phyloP scores from a whole-genome alignment of 2,888 invertebrate genomes.

The Thyatira batis region DNA sequence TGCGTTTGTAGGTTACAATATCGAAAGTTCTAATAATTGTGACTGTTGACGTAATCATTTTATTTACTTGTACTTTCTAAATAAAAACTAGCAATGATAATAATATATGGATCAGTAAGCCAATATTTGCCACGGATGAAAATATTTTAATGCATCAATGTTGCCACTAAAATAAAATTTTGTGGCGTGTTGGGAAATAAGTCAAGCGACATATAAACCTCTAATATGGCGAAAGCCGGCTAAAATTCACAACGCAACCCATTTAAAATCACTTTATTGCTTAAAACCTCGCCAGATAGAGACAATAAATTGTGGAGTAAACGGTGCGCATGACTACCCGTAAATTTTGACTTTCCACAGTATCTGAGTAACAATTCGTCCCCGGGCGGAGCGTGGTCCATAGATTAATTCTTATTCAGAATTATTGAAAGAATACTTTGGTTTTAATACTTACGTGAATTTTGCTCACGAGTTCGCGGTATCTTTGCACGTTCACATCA shows the following conservation, averaged over 20 bases:
- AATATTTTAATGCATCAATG: too few relatives aligned
- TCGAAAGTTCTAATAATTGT: not conserved
- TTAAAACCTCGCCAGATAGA: slow-evolving; percentile 34
- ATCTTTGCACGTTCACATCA: slow-evolving; percentile 27
- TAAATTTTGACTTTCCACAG: slow-evolving; percentile 63
- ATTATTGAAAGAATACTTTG: slow-evolving; percentile 50
- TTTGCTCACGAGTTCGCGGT: slow-evolving; percentile 27
- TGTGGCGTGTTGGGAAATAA: not conserved
- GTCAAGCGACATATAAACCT: not conserved
- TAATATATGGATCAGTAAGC: too few relatives aligned
- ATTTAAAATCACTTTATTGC: slow-evolving; percentile 59
- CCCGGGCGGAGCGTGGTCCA: slow-evolving; percentile 60
- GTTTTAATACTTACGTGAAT: slow-evolving; percentile 40
- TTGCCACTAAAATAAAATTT: too few relatives aligned
- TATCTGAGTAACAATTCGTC: slow-evolving; percentile 47
- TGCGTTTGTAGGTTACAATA: not conserved
- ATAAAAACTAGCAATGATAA: too few relatives aligned
- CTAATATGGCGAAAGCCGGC: slow-evolving; percentile 13
- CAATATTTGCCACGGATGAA: too few relatives aligned
- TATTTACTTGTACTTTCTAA: not conserved
- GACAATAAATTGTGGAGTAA: slow-evolving; percentile 59
- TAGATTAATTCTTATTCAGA: slow-evolving; percentile 54
- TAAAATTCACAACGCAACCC: slow-evolving; percentile 43
- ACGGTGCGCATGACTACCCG: slow-evolving; percentile 49
- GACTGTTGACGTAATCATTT: not conserved